phyloP scores from a whole-genome alignment of 2,113 vertebrate genomes.

The Sylvilagus bachmani region DNA sequence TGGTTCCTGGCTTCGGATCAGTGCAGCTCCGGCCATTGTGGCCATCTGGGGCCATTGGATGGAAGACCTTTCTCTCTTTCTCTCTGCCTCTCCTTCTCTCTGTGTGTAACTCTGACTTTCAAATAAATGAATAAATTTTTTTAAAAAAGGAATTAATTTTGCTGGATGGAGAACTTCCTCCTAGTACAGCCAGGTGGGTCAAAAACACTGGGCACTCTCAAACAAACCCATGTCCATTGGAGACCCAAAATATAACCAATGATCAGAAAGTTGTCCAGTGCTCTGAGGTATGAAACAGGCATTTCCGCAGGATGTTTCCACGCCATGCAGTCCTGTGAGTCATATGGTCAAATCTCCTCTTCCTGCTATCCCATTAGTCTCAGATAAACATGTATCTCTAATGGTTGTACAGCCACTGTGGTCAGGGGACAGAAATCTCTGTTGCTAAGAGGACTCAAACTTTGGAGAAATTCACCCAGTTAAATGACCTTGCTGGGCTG shows the following conservation, averaged over 20 bases:
- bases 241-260: not conserved
- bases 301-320: not conserved
- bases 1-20: no score
- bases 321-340: not conserved
- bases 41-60: no score
- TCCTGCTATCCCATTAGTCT: not conserved
- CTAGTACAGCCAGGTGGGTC: not conserved
- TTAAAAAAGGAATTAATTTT: no score
- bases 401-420: not conserved
- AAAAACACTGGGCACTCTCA: not conserved
- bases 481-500: not conserved
- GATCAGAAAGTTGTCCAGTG: not conserved
- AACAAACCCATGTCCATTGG: not conserved
- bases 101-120: no score
- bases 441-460: not conserved
- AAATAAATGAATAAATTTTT: no score
- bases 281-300: not conserved
- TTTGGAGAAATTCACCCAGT: not conserved
- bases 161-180: not conserved
- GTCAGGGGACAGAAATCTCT: not conserved
- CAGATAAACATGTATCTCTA: not conserved
- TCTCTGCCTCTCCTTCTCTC: no score
- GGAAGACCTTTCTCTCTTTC: no score
- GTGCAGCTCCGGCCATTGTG: no score
- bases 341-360: not conserved